Conservation (phyloP, 2,113 vertebrate species). For the Trinectes maculatus region DNA sequence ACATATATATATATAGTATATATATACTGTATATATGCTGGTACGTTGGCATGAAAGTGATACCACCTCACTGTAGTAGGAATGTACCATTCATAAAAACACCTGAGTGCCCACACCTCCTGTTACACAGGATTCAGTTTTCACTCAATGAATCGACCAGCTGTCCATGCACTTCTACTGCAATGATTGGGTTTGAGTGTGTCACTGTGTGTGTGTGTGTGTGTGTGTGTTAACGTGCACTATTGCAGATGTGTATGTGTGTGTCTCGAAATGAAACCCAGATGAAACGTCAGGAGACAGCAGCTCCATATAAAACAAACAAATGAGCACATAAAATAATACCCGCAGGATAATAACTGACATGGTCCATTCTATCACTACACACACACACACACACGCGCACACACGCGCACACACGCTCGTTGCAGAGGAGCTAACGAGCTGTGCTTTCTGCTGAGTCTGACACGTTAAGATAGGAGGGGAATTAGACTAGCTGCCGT, state of each 20-base stretch:
- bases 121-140: constrained; percentile 51
- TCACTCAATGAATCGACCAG: constrained; percentile 57
- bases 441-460: constrained; percentile 70
- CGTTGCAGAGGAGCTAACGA: constrained; percentile 53
- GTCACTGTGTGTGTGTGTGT: constrained; percentile 1
- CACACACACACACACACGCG: too few relatives aligned
- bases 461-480: constrained; percentile 59
- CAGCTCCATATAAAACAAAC: neutral
- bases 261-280: constrained; percentile 8
- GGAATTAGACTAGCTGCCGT: constrained; percentile 51
- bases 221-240: neutral
- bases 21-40: neutral
- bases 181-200: constrained; percentile 3
- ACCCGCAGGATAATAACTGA: constrained; percentile 39
- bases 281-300: constrained; percentile 10
- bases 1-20: too few relatives aligned
- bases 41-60: constrained; percentile 1
- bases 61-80: constrained; percentile 9
- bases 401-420: constrained; percentile 5
- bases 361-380: too few relatives aligned
- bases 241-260: neutral
- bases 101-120: constrained; percentile 20
- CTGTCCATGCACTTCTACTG: constrained; percentile 38
- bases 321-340: constrained; percentile 15
- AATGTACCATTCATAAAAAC: constrained; percentile 57